Base-by-base conservation (phyloP, 2,113 vertebrate species). In the Craseonycteris thonglongyai region DNA sequence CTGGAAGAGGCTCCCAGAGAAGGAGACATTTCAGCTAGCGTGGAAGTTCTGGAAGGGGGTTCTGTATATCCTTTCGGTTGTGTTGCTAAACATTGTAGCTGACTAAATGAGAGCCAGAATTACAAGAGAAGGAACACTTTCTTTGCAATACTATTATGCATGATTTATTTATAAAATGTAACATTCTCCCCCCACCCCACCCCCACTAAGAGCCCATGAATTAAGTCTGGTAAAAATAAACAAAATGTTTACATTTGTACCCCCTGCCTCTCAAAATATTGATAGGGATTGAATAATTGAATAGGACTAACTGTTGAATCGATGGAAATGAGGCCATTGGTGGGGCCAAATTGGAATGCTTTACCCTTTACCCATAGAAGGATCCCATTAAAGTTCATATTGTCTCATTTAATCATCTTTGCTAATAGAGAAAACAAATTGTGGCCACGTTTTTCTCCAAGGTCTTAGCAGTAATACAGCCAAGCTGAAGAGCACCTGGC, bases 241-340 rank as follows among this genome's bases (percentile, higher is more conserved):
- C 13, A 9, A 83, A 94, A 61, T 65, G 47, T 97, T 97, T 97
- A 97, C 35, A 88, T 93, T 90, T 97, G 93, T 54, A 96, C 88
- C 94, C 96, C 5, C 7, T 35, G 35, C 90, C 97, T 78, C 92
- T 97, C 90, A 93, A 95, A 97, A 65, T 97, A 98, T 98, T 96
- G 98, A 98, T 96, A 89, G 81, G 56, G 76, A 98, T 98, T 98
- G 97, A 98, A 96, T 98, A 98, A 98, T 97, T 98, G 98, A 98
- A 96, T 89, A 95, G 88, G 56, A 63, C 96, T 98, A 98, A 98
- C 97, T 98, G 95, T 78, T 78, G 97, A 92, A 45, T 98, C 94
- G 87, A 97, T 98, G 96, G 89, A 75, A 96, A 89, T 74, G 94
- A 98, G 94, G 42, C 92, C 94, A 71, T 40, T 94, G 40, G 82